Evolutionary conservation across 2,888 invertebrate species (phyloP), one percentile per base, ranked within the genome.

Genomic region (Drosophila diplacantha): DNA sequence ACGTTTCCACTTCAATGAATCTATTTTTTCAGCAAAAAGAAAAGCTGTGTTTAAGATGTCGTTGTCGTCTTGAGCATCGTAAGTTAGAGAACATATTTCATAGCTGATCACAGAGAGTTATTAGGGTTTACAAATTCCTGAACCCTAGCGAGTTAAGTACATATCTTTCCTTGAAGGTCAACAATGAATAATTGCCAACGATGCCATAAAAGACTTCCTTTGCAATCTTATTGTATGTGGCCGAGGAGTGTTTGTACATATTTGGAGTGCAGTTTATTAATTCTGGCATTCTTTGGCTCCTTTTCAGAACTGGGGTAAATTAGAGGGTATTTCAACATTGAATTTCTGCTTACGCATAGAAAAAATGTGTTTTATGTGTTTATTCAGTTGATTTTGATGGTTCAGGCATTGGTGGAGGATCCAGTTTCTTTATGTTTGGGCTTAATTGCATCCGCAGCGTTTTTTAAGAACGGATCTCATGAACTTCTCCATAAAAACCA

Each of bases 241-340:
- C 29, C 7, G 24, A 60, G 6, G 0, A 60, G 41, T 11, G 2
- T 49, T 29, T 39, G 8, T 3, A 60, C 14, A 41, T 47, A 60
- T 22, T 35, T 47, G 4, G 7, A 20, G 11, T 22, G 47, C 6
- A 31, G 7, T 2, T 2, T 3, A 22, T 41, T 31, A 3, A 59
- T 24, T 6, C 32, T 38, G 1, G 9, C 18, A 2, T 39, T 32
- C 1, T 58, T 38, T n/a, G 18, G 8, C 14, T 24, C n/a, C 3
- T 12, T 8, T 12, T 2, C 11, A 0, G 9, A 26, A 9, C 26
- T 26, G 26, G 9, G 3, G 9, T 6, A 26, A 26, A 9, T 9
- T 9, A 26, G 26, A 26, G 26, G 31, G 14, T 34, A 34, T 34
- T n/a, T n/a, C n/a, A 34, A 34, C 8, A 39, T 14, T 12, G 20